phyloP scores from a whole-genome alignment of 2,113 vertebrate species.

The Argyrosomus japonicus region DNA sequence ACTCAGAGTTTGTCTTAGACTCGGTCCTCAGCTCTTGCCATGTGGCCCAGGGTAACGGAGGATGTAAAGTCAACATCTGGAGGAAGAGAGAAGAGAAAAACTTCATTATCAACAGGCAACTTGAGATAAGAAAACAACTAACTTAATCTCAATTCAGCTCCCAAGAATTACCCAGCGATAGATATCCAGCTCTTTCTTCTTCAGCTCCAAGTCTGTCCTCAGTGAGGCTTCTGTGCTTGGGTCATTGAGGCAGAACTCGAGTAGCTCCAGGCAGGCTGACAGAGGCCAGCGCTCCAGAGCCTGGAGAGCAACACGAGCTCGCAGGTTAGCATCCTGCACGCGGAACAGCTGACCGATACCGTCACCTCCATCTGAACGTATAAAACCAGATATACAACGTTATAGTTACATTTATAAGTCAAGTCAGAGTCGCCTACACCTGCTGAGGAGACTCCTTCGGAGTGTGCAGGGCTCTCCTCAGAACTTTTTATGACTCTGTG shows the following conservation, averaged over 20 bases:
- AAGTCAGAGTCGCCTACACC: no score
- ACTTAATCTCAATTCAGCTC: background rate
- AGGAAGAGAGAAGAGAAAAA: background rate
- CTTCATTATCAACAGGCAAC: background rate
- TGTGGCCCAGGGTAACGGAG: conserved; percentile 84
- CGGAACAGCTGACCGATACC: conserved; percentile 87
- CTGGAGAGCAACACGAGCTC: conserved; percentile 86
- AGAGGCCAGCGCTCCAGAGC: conserved; percentile 92
- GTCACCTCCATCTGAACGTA: conserved; percentile 80
- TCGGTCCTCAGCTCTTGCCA: conserved; percentile 92
- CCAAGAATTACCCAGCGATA: conserved; percentile 87
- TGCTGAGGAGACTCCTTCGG: no score
- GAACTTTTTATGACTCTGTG: no score
- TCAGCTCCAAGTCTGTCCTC: conserved; percentile 83
- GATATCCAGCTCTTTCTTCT: conserved; percentile 88
- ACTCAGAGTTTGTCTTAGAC: conserved; percentile 85
- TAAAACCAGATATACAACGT: conserved; percentile 1
- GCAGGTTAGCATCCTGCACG: conserved; percentile 86
- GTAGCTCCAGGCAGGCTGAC: conserved; percentile 88
- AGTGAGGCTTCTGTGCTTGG: conserved; percentile 75
- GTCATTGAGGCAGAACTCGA: conserved; percentile 92
- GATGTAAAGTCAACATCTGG: conserved; percentile 90
- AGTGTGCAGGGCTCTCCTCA: no score
- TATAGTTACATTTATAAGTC: background rate
- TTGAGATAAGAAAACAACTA: no score